Percentiles rank a stretch among this genome's conserved stretches.
Evolutionary conservation across 2,797 vertebrate species (phyloP).

Genomic region (Manis pentadactyla): DNA sequence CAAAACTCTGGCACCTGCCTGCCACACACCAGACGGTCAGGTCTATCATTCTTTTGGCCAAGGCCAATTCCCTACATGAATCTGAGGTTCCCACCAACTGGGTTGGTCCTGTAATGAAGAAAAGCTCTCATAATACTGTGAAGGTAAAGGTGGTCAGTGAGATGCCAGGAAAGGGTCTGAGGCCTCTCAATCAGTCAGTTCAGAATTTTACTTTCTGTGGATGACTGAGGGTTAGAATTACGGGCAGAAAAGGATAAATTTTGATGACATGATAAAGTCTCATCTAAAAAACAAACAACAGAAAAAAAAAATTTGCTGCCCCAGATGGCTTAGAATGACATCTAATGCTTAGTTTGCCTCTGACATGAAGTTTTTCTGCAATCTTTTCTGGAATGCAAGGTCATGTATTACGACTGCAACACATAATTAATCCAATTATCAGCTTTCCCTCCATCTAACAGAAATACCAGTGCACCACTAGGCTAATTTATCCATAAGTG

Average conservation of each 20-base stretch:
- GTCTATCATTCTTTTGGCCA: neutral
- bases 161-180: neutral
- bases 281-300: neutral
- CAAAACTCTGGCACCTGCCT: neutral
- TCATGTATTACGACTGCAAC: neutral
- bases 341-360: neutral
- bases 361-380: neutral
- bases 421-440: neutral
- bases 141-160: neutral
- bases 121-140: neutral
- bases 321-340: neutral
- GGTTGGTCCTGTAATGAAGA: neutral
- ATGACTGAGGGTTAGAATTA: neutral
- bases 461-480: neutral
- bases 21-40: neutral
- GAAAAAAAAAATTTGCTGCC: neutral
- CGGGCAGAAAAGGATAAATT: neutral
- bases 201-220: neutral
- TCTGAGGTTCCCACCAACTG: neutral
- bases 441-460: neutral
- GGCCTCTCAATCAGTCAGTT: neutral
- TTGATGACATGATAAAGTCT: neutral
- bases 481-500: neutral
- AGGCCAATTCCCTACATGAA: neutral
- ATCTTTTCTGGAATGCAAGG: constrained; percentile 1